phyloP scores from a whole-genome alignment of 2,888 invertebrate species.

The Hipparchia semele region DNA sequence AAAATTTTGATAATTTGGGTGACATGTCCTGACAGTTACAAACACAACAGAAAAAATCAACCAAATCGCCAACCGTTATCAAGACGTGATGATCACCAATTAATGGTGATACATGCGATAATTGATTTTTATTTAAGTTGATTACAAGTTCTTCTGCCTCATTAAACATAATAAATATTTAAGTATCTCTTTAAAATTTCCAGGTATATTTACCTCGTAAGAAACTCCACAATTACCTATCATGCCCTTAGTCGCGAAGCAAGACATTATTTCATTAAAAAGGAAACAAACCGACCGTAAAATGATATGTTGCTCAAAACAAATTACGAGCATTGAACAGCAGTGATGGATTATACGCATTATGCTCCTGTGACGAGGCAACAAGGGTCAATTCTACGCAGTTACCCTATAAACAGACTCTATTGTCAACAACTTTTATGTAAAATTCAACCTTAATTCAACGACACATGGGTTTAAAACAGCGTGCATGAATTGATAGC shows the following conservation, averaged over 20 bases:
- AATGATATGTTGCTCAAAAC: constrained; percentile 62
- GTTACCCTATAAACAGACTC: constrained; percentile 33
- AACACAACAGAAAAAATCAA: too few species aligned
- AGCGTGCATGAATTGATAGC: constrained; percentile 10
- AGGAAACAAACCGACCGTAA: constrained; percentile 49
- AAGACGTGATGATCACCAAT: neutral
- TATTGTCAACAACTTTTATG: constrained; percentile 10
- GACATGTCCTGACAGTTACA: too few species aligned
- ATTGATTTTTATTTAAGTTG: too few species aligned
- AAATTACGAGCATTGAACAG: constrained; percentile 58
- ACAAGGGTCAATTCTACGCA: constrained; percentile 48
- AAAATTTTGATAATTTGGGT: too few species aligned
- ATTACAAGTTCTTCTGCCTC: neutral
- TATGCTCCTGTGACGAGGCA: constrained; percentile 45
- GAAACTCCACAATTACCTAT: constrained; percentile 6
- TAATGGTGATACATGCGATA: neutral
- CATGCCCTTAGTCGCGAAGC: constrained; percentile 23
- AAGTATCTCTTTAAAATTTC: neutral
- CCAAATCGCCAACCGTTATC: neutral
- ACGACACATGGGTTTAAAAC: neutral
- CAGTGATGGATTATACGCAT: constrained; percentile 56
- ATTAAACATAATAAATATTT: neutral
- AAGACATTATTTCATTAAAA: constrained; percentile 46
- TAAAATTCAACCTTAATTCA: constrained; percentile 9
- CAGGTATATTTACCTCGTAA: neutral